These are phyloP conservation scores for Crepidodera aurea DNA, from an alignment of 2,888 invertebrate species.

Conservation along the genomic window DNA sequence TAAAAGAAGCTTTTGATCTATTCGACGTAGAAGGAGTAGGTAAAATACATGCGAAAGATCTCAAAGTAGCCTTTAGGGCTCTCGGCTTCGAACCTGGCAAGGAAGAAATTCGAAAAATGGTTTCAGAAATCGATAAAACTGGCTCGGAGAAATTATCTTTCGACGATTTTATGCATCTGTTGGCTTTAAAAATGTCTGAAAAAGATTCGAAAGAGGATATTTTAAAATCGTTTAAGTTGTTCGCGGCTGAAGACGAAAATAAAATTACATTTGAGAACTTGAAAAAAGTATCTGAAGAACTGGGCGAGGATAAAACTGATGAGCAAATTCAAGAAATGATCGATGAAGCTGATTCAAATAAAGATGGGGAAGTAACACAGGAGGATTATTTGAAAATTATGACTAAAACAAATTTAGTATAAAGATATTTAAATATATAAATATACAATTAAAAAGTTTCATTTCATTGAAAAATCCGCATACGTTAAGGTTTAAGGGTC, in stretches of 20 bases:
- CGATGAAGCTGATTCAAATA: conserved; percentile 94
- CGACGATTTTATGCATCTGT: conserved; percentile 85
- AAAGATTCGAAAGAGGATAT: conserved; percentile 96
- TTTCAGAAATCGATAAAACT: conserved; percentile 87
- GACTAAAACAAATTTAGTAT: conserved; percentile 72
- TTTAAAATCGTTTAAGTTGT: conserved; percentile 80
- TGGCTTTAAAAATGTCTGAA: conserved; percentile 93
- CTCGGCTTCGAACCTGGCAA: conserved; percentile 97
- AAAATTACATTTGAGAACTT: conserved; percentile 94
- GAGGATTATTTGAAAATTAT: conserved; percentile 95
- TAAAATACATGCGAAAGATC: conserved; percentile 87
- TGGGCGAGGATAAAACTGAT: conserved; percentile 95
- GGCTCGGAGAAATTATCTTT: conserved; percentile 83
- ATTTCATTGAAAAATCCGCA: too few species aligned
- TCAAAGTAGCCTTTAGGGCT: conserved; percentile 95
- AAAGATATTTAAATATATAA: neutral
- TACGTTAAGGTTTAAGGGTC: too few species aligned
- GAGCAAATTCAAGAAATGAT: conserved; percentile 97
- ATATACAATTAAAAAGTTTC: too few species aligned
- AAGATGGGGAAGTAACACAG: conserved; percentile 94
- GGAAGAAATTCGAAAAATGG: conserved; percentile 95
- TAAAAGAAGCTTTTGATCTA: conserved; percentile 93
- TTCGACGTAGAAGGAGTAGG: conserved; percentile 92
- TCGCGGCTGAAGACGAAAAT: conserved; percentile 82
- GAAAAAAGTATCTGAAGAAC: conserved; percentile 89